Conservation (phyloP, 2,797 vertebrate genomes). For the Eidolon dupreanum region DNA sequence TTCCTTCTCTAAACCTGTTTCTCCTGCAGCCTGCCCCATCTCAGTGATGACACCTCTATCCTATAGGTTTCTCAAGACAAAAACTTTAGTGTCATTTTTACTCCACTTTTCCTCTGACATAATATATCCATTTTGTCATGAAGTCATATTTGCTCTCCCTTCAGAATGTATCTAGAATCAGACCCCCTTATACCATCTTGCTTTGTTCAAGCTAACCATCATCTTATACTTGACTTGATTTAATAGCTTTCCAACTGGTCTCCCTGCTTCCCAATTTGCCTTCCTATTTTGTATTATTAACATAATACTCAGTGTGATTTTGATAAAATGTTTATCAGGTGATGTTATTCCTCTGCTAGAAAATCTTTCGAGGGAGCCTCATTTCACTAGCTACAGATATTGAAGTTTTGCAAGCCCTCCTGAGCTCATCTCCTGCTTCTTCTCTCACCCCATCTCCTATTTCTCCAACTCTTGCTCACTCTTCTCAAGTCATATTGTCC, state of each 20-base stretch:
- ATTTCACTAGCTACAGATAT: neutral
- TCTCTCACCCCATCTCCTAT: neutral
- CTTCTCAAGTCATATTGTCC: neutral
- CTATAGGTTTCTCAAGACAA: neutral
- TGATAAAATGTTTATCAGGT: neutral
- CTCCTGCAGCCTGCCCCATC: neutral
- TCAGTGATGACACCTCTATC: neutral
- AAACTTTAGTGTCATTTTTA: neutral
- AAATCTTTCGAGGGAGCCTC: neutral
- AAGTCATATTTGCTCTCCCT: neutral
- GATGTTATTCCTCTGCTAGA: neutral
- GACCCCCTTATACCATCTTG: neutral
- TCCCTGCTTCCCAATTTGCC: neutral
- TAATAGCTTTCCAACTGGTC: neutral
- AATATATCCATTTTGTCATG: neutral
- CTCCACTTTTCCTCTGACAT: neutral
- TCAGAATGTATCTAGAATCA: neutral
- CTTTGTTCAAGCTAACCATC: neutral
- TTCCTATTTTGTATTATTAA: neutral
- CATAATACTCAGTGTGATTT: neutral
- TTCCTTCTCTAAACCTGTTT: neutral
- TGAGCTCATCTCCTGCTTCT: neutral
- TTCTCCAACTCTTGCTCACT: neutral
- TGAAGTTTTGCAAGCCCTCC: neutral
- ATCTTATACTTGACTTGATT: neutral